A percentile compares a stretch with the other conserved stretches of the same genome.
Conservation (phyloP, 2,797 vertebrate genomes). For the Amphiprion clarkii region DNA sequence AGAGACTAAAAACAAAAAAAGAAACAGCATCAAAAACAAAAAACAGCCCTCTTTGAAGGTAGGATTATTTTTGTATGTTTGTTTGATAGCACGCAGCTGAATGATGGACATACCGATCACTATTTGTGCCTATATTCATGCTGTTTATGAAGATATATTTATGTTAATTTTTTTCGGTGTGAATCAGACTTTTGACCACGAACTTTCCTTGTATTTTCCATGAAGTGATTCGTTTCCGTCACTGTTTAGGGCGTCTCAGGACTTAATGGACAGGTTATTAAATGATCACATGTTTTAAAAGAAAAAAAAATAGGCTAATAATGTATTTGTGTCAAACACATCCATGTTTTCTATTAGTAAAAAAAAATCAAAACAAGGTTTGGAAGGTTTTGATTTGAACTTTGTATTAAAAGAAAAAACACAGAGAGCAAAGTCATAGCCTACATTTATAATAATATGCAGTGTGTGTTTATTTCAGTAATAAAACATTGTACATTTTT, state of each 20-base stretch:
- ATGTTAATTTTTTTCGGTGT: constrained; percentile 74
- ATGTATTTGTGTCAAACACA: constrained; percentile 86
- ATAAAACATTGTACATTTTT: constrained; percentile 92
- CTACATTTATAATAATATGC: constrained; percentile 84
- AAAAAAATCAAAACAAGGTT: constrained; percentile 63
- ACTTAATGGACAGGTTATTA: constrained; percentile 79
- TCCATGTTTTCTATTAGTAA: constrained; percentile 74
- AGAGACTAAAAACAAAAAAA: constrained; percentile 57
- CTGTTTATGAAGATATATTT: constrained; percentile 83
- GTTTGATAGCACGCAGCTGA: constrained; percentile 82
- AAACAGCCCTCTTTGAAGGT: constrained; percentile 88
- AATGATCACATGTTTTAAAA: constrained; percentile 82
- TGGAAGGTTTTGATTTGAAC: constrained; percentile 89
- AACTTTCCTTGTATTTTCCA: constrained; percentile 63
- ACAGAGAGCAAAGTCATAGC: constrained; percentile 73
- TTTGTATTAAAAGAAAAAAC: constrained; percentile 89
- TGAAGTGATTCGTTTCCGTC: constrained; percentile 78
- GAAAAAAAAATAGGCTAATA: constrained; percentile 42
- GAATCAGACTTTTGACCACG: constrained; percentile 75
- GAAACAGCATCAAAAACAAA: constrained; percentile 74
- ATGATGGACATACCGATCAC: constrained; percentile 78
- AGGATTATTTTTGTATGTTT: constrained; percentile 92
- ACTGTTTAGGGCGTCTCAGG: constrained; percentile 87
- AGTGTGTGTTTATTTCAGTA: constrained; percentile 93
- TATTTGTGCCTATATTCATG: constrained; percentile 86